phyloP scores from a whole-genome alignment of 2,888 invertebrate genomes.

The Platerodrilus igneus region DNA sequence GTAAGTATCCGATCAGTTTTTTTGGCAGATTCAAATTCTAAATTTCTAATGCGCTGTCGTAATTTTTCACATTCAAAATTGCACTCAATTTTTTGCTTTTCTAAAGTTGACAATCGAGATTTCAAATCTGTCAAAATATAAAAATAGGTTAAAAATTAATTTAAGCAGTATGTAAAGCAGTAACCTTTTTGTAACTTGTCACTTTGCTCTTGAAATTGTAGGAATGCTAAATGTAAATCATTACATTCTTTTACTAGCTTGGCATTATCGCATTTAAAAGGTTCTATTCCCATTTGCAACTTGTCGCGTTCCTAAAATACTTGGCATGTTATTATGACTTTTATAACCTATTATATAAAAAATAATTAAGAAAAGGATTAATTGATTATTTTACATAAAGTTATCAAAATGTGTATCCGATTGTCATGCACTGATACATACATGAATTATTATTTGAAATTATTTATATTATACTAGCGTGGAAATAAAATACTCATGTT shows the following conservation, averaged over 20 bases:
- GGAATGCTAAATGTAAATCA: conserved; percentile 62
- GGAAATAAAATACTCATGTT: too few species aligned
- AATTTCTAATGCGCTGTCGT: conserved; percentile 58
- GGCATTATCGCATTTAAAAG: conserved; percentile 76
- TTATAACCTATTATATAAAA: neutral
- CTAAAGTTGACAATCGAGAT: conserved; percentile 50
- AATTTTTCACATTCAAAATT: conserved; percentile 48
- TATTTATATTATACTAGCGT: too few species aligned
- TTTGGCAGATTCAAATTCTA: conserved; percentile 43
- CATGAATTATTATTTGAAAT: too few species aligned
- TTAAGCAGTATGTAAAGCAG: neutral
- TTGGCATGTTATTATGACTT: conserved; percentile 7
- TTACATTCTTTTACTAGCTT: conserved; percentile 72
- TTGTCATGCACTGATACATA: too few species aligned
- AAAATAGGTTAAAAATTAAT: conserved; percentile 40
- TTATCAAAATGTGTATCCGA: too few species aligned
- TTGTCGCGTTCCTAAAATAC: conserved; percentile 62
- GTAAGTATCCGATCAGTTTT: conserved; percentile 19
- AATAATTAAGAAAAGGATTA: too few species aligned
- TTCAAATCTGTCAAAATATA: conserved; percentile 47
- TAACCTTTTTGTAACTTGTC: conserved; percentile 55
- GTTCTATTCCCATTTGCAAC: conserved; percentile 67
- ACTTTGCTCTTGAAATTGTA: conserved; percentile 62
- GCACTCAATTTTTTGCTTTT: conserved; percentile 58
- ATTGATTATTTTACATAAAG: too few species aligned